Evolutionary conservation across 1,140 invertebrate genomes (phyloP).

Genomic region (Brachionus paranguensis): DNA sequence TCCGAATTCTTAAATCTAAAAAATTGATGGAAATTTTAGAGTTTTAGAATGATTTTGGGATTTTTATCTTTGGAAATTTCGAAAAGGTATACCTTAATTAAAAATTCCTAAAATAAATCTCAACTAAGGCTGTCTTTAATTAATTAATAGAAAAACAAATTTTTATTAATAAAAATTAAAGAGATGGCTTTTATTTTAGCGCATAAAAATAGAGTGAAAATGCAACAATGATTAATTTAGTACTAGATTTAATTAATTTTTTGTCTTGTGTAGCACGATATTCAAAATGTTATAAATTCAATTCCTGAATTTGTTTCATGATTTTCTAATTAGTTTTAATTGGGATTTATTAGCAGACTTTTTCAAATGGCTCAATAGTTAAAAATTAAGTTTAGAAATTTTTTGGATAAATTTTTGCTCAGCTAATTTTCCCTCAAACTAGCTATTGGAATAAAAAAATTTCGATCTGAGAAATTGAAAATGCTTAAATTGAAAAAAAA

Average conservation of each 20-base stretch:
- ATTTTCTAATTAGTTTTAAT: neutral
- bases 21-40: neutral
- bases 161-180: neutral
- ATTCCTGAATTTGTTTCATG: neutral
- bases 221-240: neutral
- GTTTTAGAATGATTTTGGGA: neutral
- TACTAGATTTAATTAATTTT: neutral
- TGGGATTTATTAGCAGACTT: neutral
- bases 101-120: too few relatives aligned
- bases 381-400: too few relatives aligned
- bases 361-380: neutral
- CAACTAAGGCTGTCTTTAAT: too few relatives aligned
- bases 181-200: neutral
- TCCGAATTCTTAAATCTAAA: neutral
- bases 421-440: too few relatives aligned
- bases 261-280: neutral
- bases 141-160: too few relatives aligned
- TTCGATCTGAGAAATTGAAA: neutral
- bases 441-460: too few relatives aligned
- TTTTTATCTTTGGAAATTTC: neutral
- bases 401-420: too few relatives aligned
- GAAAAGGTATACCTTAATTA: too few relatives aligned
- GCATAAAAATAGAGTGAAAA: neutral
- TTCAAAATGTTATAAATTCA: neutral
- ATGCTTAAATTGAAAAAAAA: neutral